Evolutionary conservation across 2,888 invertebrate genomes (phyloP), one percentile per base, ranked within the genome.

Genomic region (Magallana nippona): DNA sequence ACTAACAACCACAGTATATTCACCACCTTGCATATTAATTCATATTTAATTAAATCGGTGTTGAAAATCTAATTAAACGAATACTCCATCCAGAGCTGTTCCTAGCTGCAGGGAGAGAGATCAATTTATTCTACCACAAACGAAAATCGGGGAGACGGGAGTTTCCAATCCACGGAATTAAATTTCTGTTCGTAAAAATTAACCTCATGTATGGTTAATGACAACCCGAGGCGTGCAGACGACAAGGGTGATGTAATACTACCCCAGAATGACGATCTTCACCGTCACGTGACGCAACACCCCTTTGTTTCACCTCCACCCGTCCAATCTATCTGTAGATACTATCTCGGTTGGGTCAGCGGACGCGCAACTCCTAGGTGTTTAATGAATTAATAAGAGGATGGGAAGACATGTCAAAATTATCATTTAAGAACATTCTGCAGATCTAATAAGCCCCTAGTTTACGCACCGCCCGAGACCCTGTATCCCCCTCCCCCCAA

Each of bases 181-280:
- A 71, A 71, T 71, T 71, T 71, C 71, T 71, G 13, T 32, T 22
- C 71, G 27, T 71, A 19, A 71, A 71, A 71, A 27, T 71, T 71
- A 71, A 71, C 71, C 71, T 71, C 71, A 71, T 71, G 71, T 71
- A 71, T 71, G 32, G 71, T 27, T 71, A 71, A 71, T 71, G 71
- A 71, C 27, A 71, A 71, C 71, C 71, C 27, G 71, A 71, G 71
- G 71, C 71, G 32, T 15, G 71, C 13, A 71, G 71, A 71, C 32
- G 71, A 71, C 32, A 71, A 22, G 32, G 27, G 8, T 15, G 71
- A 27, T 22, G 15, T 71, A 71, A 71, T 32, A 71, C 27, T 32
- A 71, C 22, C 8, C 27, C 71, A 8, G 71, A 13, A 27, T 32
- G 71, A 71, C 71, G 27, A 32, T 15, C 27, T 27, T 27, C 22